These are phyloP conservation scores for Tinamus major DNA, from an alignment of 2,797 vertebrate species.

Conservation along the genomic window DNA sequence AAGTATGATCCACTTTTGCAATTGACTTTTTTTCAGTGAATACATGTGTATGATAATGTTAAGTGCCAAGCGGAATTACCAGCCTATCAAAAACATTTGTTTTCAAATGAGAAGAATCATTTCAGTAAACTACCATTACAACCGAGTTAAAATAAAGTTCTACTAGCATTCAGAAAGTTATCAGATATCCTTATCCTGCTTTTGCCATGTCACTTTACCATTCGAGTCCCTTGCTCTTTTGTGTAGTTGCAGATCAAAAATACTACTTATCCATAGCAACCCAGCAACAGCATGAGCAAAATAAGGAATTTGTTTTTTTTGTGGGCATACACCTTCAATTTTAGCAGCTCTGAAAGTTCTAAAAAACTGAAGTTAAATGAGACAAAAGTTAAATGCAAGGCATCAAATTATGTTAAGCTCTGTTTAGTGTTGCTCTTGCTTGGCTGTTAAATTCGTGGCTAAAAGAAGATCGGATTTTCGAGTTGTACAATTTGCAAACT, in stretches of 20 bases:
- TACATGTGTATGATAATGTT: not conserved
- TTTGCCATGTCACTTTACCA: not conserved
- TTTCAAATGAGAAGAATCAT: not conserved
- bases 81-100: not conserved
- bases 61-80: not conserved
- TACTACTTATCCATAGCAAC: not conserved
- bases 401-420: constrained; percentile 32
- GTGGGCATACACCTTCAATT: not conserved
- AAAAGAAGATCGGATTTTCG: constrained; percentile 63
- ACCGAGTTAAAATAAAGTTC: not conserved
- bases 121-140: constrained; percentile 28
- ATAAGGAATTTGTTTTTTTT: not conserved
- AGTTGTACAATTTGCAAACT: constrained; percentile 75
- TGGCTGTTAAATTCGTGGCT: constrained; percentile 36
- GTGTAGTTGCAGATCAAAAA: constrained; percentile 12
- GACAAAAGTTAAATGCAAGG: not conserved
- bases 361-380: not conserved
- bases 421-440: constrained; percentile 44
- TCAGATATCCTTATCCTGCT: not conserved
- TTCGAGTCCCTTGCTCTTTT: not conserved
- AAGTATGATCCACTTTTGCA: not conserved
- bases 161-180: not conserved
- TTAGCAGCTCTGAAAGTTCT: constrained; percentile 41
- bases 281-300: not conserved
- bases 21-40: not conserved